These are phyloP conservation scores for Xiphophorus birchmanni DNA, from an alignment of 2,797 vertebrate genomes.

Conservation along the genomic window DNA sequence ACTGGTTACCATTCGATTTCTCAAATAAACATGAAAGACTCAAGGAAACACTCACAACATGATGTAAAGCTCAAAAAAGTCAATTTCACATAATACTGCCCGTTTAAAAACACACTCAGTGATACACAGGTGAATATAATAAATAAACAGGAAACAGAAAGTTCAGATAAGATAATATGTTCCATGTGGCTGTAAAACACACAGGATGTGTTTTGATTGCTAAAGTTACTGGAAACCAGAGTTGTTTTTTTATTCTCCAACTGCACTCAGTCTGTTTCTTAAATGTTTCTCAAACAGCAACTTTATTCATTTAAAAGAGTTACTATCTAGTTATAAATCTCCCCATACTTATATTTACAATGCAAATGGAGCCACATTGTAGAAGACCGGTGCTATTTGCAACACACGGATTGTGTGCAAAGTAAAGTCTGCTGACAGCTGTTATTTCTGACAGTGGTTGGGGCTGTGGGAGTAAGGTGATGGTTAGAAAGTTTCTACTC, in stretches of 20 bases:
- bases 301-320: not conserved
- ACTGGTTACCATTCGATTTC: too few relatives aligned
- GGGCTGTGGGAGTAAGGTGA: not conserved
- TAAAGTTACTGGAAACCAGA: not conserved
- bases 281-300: not conserved
- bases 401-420: not conserved
- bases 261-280: not conserved
- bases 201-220: not conserved
- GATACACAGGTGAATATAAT: not conserved
- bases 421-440: not conserved
- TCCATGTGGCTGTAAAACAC: not conserved
- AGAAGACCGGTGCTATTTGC: not conserved
- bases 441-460: not conserved
- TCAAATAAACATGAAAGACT: too few relatives aligned
- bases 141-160: not conserved
- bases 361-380: not conserved
- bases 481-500: not conserved
- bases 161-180: not conserved
- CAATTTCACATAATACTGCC: too few relatives aligned
- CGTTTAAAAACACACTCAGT: not conserved
- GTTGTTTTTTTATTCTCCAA: too few relatives aligned
- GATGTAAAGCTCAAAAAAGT: too few relatives aligned
- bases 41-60: too few relatives aligned
- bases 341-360: not conserved
- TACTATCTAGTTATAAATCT: not conserved